Base-by-base conservation (phyloP, 2,113 vertebrate genomes). In the Lycaon pictus region DNA sequence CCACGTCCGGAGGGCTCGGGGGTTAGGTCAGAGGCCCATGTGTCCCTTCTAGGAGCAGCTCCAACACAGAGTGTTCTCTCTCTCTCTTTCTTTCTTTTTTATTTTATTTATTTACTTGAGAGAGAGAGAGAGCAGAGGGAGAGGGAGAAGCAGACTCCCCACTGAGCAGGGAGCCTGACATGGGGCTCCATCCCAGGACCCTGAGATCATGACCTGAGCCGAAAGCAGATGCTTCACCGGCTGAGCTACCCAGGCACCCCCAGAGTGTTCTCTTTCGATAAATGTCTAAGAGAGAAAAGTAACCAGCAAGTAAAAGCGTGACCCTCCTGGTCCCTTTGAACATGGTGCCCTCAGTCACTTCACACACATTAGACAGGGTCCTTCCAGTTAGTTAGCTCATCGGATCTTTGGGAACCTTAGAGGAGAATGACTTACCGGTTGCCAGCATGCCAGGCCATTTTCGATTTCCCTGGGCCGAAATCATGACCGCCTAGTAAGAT, bases 261-360 rank as follows among this genome's bases (percentile, higher is more conserved):
- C 35, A 56, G 16, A 10, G 32, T 0, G 3, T 7, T 13, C 1
- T 0, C 27, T 27, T 55, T 93, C 27, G 0, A 0, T 22, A 67
- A 53, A 15, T 13, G 11, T 4, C 4, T 51, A 15, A 1, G 17
- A 71, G 32, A 76, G n/a, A 37, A 13, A 13, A 62, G 69, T 7
- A 10, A 43, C 35, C 43, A 15, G 48, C 1, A 16, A 10, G 12
- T 32, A 25, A 29, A 8, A 16, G 29, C 4, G 2, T 0, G 19
- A 55, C 9, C 20, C 8, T 51, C 67, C 79, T 4, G 62, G 63
- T 77, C 27, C 17, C 65, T 5, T 23, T 32, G 53, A 65, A 62
- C 72, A 1, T 2, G 60, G 27, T 23, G 7, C 69, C 69, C 43
- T 17, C 29, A 25, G 27, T 82, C 15, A 55, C 23, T 3, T 55